Evolutionary conservation across 2,113 vertebrate species (phyloP), one percentile per base, ranked within the genome.

Genomic region (Ancistrus triradiatus): DNA sequence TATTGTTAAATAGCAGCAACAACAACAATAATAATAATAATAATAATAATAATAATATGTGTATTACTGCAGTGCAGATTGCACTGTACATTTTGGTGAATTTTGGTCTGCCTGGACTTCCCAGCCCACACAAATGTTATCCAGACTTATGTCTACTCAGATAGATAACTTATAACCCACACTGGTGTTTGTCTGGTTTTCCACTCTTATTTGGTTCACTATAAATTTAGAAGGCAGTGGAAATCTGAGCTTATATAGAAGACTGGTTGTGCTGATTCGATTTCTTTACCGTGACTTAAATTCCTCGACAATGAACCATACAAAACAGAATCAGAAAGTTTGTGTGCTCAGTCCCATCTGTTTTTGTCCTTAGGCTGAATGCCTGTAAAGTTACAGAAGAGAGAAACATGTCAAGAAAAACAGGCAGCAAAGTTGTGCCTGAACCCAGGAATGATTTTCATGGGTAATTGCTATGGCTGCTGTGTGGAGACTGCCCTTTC

Each of bases 361-460:
- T 37, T 67, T 66, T 58, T 24, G 15, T 49, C 25, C 22, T 53
- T 55, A 52, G 31, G 3, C 8, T 15, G 15, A 2, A 28, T 19
- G 21, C 33, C 48, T 22, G 42, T n/a, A 7, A 50, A 19, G 61
- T 65, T 70, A 46, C 49, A 52, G n/a, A n/a, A n/a, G n/a, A 44
- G 51, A 56, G 42, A 59, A 24, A 17, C 17, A 43, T 44, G 24
- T 49, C 28, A 53, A 55, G 38, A 59, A 44, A 46, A 44, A 49
- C 48, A 68, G 28, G 11, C 35, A 24, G 55, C 46, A 44, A 40
- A 31, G 28, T 48, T 68, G 14, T 46, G 38, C 49, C 7, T 43
- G 19, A 44, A 53, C 14, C 13, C 37, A n/a, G 38, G 22, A 37
- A 63, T 37, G 38, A 63, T 63, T 53, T 63, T 31, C 17, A 33